Conservation (phyloP, 2,113 vertebrate species). For the Cairina moschata region DNA sequence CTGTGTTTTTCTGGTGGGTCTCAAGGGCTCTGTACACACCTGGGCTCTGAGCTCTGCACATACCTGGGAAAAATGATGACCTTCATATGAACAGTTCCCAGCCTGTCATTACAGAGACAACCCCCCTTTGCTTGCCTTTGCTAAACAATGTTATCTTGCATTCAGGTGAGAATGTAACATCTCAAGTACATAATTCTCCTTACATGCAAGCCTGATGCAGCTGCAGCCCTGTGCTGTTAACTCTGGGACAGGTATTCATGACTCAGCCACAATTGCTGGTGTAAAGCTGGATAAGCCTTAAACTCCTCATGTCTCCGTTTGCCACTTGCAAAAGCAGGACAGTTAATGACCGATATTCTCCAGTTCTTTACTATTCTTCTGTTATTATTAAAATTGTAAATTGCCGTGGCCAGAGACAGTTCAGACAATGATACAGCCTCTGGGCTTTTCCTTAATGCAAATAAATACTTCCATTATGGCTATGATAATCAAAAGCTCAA, state of each 20-base stretch:
- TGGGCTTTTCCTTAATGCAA: background rate
- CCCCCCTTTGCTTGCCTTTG: background rate
- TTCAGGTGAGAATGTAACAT: background rate
- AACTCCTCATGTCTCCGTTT: background rate
- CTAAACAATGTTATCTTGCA: background rate
- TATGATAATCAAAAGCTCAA: background rate
- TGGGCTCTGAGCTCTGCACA: background rate
- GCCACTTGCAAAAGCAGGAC: background rate
- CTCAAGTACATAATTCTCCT: background rate
- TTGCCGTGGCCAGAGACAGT: background rate
- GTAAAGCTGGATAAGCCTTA: background rate
- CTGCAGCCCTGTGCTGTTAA: background rate
- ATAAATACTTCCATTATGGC: background rate
- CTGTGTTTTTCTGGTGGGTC: background rate
- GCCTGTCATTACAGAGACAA: background rate
- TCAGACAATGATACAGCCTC: background rate
- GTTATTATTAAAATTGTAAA: background rate
- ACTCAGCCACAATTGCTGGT: background rate
- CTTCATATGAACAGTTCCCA: background rate
- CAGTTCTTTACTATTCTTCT: background rate
- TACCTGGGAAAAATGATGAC: fast-evolving
- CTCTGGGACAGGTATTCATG: background rate
- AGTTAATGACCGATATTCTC: background rate
- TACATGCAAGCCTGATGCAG: background rate
- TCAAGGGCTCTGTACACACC: background rate